phyloP scores from a whole-genome alignment of 1,140 invertebrate species.

The Zaprionus vittiger region DNA sequence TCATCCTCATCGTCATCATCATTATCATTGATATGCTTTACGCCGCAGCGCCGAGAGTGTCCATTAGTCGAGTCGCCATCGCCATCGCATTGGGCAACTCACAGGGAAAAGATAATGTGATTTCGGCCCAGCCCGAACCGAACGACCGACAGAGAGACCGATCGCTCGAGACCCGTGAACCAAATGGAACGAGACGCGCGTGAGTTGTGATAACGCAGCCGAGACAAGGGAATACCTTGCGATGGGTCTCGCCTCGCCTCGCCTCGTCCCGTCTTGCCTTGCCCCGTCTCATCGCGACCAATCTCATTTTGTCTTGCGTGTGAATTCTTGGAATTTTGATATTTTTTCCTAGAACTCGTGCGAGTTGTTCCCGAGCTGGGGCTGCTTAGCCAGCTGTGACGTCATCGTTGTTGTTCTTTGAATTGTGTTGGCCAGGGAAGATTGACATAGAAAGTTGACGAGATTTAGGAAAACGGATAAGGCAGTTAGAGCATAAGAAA shows the following conservation, averaged over 20 bases:
- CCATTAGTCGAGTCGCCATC: conserved; percentile 77
- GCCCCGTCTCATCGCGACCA: conserved; percentile 33
- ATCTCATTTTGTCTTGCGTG: conserved; percentile 79
- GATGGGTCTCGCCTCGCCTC: conserved; percentile 19
- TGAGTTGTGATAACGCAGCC: conserved; percentile 73
- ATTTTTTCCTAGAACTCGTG: conserved; percentile 80
- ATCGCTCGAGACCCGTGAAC: conserved; percentile 50
- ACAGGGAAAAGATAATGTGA: conserved; percentile 69
- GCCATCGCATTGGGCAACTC: conserved; percentile 65
- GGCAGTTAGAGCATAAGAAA: no score
- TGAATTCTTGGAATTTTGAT: conserved; percentile 83
- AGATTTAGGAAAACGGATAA: background rate
- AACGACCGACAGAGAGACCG: background rate
- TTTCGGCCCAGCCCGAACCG: conserved; percentile 48
- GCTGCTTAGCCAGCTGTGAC: conserved; percentile 45
- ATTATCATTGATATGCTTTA: conserved; percentile 76
- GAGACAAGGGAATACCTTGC: conserved; percentile 82
- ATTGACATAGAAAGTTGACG: background rate
- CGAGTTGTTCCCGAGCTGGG: conserved; percentile 4
- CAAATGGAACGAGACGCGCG: conserved; percentile 79
- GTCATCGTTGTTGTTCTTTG: conserved; percentile 27
- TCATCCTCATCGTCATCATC: conserved; percentile 39
- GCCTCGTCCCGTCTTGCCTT: conserved; percentile 4
- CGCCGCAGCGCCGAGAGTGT: conserved; percentile 68
- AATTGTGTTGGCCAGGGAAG: background rate